A percentile compares a stretch with the other conserved stretches of the same genome.
Conservation (phyloP, 2,113 vertebrate genomes). For the Prionailurus bengalensis region DNA sequence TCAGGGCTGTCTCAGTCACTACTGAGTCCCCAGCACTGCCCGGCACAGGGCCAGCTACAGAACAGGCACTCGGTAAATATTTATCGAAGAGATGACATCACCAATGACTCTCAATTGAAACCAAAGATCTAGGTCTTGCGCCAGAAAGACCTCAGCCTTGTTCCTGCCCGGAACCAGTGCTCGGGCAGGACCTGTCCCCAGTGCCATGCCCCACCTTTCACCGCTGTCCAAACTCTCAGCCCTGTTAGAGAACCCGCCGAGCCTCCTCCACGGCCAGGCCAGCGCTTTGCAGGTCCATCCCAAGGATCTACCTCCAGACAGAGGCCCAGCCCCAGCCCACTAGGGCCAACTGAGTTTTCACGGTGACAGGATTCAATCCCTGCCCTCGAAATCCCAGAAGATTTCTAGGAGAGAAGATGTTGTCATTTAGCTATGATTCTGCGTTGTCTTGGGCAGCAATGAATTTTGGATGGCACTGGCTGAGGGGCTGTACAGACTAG, state of each 20-base stretch:
- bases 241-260: neutral
- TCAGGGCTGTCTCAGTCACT: neutral
- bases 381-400: neutral
- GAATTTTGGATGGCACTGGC: neutral
- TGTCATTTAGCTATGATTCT: neutral
- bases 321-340: neutral
- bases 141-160: neutral
- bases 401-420: neutral
- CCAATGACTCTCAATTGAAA: conserved; percentile 16
- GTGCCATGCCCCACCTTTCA: neutral
- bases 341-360: neutral
- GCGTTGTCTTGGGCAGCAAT: neutral
- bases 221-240: neutral
- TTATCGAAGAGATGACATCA: neutral
- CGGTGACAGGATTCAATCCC: neutral
- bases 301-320: neutral
- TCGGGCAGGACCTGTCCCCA: neutral
- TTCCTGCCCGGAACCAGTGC: neutral
- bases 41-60: neutral
- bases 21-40: neutral
- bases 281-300: neutral
- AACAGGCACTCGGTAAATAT: neutral
- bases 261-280: neutral
- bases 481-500: neutral
- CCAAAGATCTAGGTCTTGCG: neutral